Evolutionary conservation across 23 tunicate species (phyloP), one percentile per base, ranked within the genome.

Genomic region (Clavelina lepadiformis): DNA sequence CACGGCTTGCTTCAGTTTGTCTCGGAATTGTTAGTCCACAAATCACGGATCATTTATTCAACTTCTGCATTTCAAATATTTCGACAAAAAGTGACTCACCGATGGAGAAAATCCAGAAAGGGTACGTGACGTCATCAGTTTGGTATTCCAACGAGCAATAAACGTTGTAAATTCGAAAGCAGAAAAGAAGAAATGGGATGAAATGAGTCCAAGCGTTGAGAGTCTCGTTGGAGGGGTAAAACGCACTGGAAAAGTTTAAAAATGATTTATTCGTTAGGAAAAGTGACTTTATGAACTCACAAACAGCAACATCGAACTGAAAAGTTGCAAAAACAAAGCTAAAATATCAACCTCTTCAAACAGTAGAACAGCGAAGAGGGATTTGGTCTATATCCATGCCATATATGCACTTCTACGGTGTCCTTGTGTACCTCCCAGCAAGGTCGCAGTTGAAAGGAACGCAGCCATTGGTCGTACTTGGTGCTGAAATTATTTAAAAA

Each of bases 161-260:
- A 18, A 56, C 30, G 3, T 25, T 38, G 55, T 49, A 73, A 45
- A 61, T 56, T 26, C 79, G 58, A 21, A 0, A 57, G 23, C 47
- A 5, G 30, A 73, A 24, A 31, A 73, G 29, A 28, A 73, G 35
- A 38, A 73, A 45, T 13, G 69, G 32, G 25, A 73, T 24, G 23
- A 73, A 61, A 61, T 73, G 79, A 11, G 79, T 73, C 79, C 79
- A 73, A 45, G 61, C 41, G 32, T 73, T 73, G 38, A 73, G 32
- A 0, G 58, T 30, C 29, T 73, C 79, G 47, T 73, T 73, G 31
- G 79, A 61, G n/a, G 79, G 79, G 44, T 73, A 62, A 46, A 73
- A 73, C 0, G 47, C 47, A 50, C 79, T 73, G 69, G 27, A 59
- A 61, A 22, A 71, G 1, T 4, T 25, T 26, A 46, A n/a, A n/a